Base-by-base conservation (phyloP, 1,140 invertebrate species). In the Eufriesea mexicana region DNA sequence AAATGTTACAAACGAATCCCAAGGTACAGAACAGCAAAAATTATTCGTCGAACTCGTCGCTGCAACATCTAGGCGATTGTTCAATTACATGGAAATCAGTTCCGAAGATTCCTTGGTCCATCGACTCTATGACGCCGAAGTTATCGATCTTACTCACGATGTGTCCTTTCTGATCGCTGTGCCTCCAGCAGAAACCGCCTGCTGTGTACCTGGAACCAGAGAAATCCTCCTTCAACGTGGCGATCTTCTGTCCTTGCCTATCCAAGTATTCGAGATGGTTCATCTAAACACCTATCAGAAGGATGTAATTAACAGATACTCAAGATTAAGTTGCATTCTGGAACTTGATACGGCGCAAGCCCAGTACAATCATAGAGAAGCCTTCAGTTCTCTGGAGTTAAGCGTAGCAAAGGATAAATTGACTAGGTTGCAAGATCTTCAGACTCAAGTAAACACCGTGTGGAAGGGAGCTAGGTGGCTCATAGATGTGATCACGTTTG, bases 391-490 rank as follows among this genome's bases (percentile, higher is more conserved):
- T 66, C 96, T 96, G 12, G 98, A 99, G 93, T 92, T 99, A 6
- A 96, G 96, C 78, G 95, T 96, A 7, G 97, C 98, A 14, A 98
- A 98, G 92, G 97, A 98, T 84, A 96, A 98, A 57, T 93, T 99
- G 18, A 94, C 96, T 2, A 96, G 97, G 88, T 93, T 99, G 25
- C 97, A 98, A 91, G 96, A 98, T 74, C 95, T 98, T 8, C 98
- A 98, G 91, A 94, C 95, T 2, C 97, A 97, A 89, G 94, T 98
- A 18, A 98, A 98, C 86, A 92, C 95, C 0, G 96, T 98, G 2
- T 99, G 99, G 99, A 98, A 98, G 91, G 96, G 96, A 42, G 97
- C 98, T 6, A 96, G 99, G 20, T 99, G 99, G 99, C 95, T 99
- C 1, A 98, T 99, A 95, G 98, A 99, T 89, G 96, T 99, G 5